Evolutionary conservation across 37 sponge, comb jelly and placozoan genomes (phyloP), one percentile per base, ranked within the genome.

Genomic region (Mnemiopsis leidyi): DNA sequence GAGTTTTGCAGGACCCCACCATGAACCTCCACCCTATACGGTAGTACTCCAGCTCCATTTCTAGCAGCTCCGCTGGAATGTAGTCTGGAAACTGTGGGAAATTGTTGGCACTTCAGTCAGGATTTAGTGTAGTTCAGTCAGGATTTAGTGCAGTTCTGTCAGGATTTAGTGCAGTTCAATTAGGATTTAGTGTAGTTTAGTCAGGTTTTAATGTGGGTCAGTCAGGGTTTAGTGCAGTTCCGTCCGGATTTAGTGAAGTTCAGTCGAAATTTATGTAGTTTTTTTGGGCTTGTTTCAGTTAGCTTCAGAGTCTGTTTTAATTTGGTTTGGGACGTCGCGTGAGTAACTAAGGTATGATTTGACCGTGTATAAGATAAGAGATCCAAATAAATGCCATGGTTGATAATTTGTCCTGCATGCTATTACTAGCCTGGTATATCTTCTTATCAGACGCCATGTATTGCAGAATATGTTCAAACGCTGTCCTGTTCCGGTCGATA

Each of bases 1-100:
- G 3, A 28, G 25, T 71, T 29, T 5, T 5, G 23, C 25, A 71
- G 25, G 75, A 29, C 5, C 75, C 75, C 21, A 71, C 3, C 3
- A 71, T 29, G 75, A 71, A 71, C 75, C 75, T 71, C 75, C 75
- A 71, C 3, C 75, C 75, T 23, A 71, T 71, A 13, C 75, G 75
- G 75, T 71, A 71, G 23, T 29, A 71, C n/a, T 71, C 75, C 75
- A 71, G 75, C 75, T 71, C 75, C 75, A 71, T 71, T 28, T 71
- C 75, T 5, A 71, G 75, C 30, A 71, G 75, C 20, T 71, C 75
- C 75, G 75, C 2, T 71, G 75, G 75, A 24, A 71, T n/a, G 75
- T 25, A 71, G 3, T 71, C 75, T n/a, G 75, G 75, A 28, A 71
- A 71, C 75, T 71, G 75, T 71, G 30, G 30, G 30, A 20, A 67